Percentiles rank a stretch among this genome's conserved stretches.
These are phyloP conservation scores for Linnaemya tessellans DNA, from an alignment of 2,888 invertebrate genomes.

Conservation along the genomic window DNA sequence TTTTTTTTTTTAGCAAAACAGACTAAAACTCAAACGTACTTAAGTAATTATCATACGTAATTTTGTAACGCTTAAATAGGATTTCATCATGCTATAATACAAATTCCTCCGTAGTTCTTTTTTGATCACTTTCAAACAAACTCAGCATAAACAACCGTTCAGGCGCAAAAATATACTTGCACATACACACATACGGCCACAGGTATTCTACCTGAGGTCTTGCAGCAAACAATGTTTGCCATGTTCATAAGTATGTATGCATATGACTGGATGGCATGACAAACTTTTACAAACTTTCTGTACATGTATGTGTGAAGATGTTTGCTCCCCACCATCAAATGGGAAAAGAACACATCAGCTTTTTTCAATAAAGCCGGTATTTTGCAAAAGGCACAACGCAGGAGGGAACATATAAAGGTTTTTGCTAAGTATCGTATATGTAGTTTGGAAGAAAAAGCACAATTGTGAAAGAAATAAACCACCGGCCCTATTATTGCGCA, in stretches of 20 bases:
- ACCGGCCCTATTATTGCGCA: constrained; percentile 27
- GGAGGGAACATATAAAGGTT: neutral
- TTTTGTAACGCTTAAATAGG: neutral
- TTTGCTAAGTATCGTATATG: neutral
- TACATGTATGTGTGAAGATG: neutral
- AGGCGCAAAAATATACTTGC: neutral
- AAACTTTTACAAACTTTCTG: neutral
- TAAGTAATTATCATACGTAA: neutral
- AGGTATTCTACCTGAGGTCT: neutral
- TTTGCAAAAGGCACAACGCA: neutral
- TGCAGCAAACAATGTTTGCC: neutral
- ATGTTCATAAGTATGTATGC: neutral
- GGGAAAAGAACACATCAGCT: constrained; percentile 18
- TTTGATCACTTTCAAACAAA: neutral
- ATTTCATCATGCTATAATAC: constrained; percentile 63
- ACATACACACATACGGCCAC: too few species aligned
- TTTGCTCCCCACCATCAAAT: neutral
- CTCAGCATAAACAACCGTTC: constrained; percentile 10
- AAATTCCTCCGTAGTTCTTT: neutral
- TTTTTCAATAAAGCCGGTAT: neutral
- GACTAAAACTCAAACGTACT: neutral
- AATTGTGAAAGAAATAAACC: neutral
- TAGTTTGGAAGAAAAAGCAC: neutral
- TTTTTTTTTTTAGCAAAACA: neutral
- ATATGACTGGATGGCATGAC: neutral